A percentile compares a stretch with the other conserved stretches of the same genome.
phyloP scores from a whole-genome alignment of 2,888 invertebrate genomes.

The Steromphala cineraria region DNA sequence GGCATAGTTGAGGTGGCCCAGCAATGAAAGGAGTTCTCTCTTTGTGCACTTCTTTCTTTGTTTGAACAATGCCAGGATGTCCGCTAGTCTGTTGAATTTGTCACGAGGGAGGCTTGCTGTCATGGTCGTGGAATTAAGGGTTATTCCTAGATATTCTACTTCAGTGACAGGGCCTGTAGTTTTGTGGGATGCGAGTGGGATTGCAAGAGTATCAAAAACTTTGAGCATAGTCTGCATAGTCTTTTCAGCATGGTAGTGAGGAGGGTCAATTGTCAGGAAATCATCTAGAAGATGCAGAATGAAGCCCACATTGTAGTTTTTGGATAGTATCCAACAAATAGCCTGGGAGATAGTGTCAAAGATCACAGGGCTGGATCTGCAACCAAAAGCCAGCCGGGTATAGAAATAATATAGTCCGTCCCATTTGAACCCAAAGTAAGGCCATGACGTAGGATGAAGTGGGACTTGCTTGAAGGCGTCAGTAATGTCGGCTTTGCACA shows the following conservation, averaged over 20 bases:
- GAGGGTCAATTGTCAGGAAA: constrained; percentile 24
- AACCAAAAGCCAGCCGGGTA: constrained; percentile 24
- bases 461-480: too few relatives aligned
- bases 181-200: constrained; percentile 35
- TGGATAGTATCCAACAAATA: constrained; percentile 23
- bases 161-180: constrained; percentile 28
- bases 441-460: neutral
- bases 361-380: constrained; percentile 21
- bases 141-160: constrained; percentile 37
- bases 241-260: neutral
- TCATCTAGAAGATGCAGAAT: constrained; percentile 30
- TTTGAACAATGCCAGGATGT: constrained; percentile 8
- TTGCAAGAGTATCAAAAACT: constrained; percentile 23
- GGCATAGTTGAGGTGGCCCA: too few relatives aligned
- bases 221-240: constrained; percentile 14
- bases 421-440: constrained; percentile 23
- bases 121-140: constrained; percentile 33
- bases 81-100: constrained; percentile 25
- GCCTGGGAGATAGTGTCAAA: constrained; percentile 26
- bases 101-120: constrained; percentile 31
- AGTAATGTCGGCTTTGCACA: too few relatives aligned
- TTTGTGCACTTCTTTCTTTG: constrained; percentile 32
- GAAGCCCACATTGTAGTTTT: constrained; percentile 16
- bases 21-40: too few relatives aligned
- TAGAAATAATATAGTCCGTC: too few relatives aligned